Conservation (phyloP, 35 echinoderm and acorn worm species). For the Acanthaster planci region DNA sequence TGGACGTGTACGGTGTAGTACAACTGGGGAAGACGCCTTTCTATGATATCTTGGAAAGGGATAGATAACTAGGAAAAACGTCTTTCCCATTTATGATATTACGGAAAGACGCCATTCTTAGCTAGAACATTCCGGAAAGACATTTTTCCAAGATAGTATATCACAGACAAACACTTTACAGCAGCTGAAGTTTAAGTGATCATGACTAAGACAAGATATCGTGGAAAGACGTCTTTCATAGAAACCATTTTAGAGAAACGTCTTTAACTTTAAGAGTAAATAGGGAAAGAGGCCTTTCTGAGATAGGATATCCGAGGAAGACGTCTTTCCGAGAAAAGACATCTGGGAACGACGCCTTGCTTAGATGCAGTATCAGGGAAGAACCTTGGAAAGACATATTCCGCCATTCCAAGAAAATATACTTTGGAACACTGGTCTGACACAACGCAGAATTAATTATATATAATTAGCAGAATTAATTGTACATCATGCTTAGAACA, state of each 20-base stretch:
- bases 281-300: background rate
- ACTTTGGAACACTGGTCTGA: no score
- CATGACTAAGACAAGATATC: background rate
- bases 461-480: no score
- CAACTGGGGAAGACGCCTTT: background rate
- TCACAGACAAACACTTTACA: background rate
- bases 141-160: background rate
- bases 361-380: no score
- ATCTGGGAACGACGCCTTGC: no score
- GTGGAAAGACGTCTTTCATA: background rate
- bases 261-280: background rate
- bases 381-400: no score
- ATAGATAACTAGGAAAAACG: background rate
- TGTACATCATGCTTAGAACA: no score
- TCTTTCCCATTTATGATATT: background rate
- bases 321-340: no score
- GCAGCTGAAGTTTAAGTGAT: background rate
- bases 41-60: background rate
- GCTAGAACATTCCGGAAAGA: background rate
- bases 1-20: no score
- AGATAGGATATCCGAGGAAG: background rate
- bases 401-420: no score
- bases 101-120: background rate
- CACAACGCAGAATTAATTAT: no score
- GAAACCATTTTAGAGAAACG: background rate